Base-by-base conservation (phyloP, 2,888 invertebrate species). In the Eurois occulta region DNA sequence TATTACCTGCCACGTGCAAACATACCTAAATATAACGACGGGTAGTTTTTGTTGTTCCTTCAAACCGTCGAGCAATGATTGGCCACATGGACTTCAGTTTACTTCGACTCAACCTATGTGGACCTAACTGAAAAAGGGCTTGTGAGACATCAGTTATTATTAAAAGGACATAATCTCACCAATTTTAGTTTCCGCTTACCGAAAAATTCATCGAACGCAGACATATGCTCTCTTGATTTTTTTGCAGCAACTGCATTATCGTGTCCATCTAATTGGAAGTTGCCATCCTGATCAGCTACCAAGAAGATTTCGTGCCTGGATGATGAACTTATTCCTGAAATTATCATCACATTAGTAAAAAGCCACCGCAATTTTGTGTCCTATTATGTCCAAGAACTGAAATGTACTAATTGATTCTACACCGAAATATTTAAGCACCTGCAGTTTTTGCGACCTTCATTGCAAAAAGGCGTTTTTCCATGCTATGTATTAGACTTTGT, bases 11-110 rank as follows among this genome's bases (percentile, higher is more conserved):
- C 98, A 84, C 99, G 97, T 0, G 99, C 99, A 86, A 99, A 97
- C 0, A 99, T 99, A n/a, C n/a, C n/a, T n/a, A 92, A 99, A 99
- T 0, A 98, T 98, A 0, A 99, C 99, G 0, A 99, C 98, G 0
- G 99, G 99, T 75, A 99, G 96, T 91, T 99, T 98, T 88, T 99
- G 98, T 81, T 98, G 97, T 81, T 98, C 97, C 89, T 97, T 97
- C 72, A 99, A 97, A 95, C 99, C 98, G 87, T 98, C 98, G 62
- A 99, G 97, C 70, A 99, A 97, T 7, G 21, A 21, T 7, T 21
- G 21, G n/a, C 48, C 18, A 24, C 24, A 52, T 52, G 10, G 0
- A 2, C 2, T 24, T 52, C 2, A 2, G 24, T 52, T 24, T 10
- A 0, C 2, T 2, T 52, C 21, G 24, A 52, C 52, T 52, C 24